These are phyloP conservation scores for Drosophila emarginata DNA, from an alignment of 2,888 invertebrate species.

Conservation along the genomic window DNA sequence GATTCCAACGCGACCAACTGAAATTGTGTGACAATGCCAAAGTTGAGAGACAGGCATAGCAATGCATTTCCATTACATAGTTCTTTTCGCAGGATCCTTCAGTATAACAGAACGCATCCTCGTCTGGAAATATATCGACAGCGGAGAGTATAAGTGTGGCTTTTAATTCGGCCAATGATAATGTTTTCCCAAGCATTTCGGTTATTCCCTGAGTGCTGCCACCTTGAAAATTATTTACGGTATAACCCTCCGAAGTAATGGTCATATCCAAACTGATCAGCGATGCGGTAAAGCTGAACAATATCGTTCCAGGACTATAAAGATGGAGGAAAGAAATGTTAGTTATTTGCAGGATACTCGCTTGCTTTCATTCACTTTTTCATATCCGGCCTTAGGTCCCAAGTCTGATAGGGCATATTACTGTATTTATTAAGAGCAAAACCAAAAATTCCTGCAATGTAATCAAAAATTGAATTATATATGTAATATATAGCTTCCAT, in stretches of 20 bases:
- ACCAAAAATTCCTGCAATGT: constrained; percentile 86
- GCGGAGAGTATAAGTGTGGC: constrained; percentile 85
- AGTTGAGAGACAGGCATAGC: constrained; percentile 90
- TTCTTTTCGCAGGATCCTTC: constrained; percentile 88
- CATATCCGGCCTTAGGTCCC: constrained; percentile 90
- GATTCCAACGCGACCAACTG: constrained; percentile 91
- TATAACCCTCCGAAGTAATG: constrained; percentile 82
- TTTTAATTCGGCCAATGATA: constrained; percentile 78
- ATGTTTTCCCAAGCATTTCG: constrained; percentile 78
- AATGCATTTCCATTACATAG: constrained; percentile 88
- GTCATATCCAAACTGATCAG: constrained; percentile 85
- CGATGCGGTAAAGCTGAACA: constrained; percentile 84
- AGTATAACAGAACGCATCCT: constrained; percentile 89
- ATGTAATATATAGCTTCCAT: too few relatives aligned
- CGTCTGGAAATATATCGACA: constrained; percentile 91
- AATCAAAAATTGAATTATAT: not conserved
- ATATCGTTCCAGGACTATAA: constrained; percentile 77
- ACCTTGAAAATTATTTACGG: constrained; percentile 81
- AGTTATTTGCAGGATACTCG: not conserved
- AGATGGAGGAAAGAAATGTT: not conserved
- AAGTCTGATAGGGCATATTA: constrained; percentile 93
- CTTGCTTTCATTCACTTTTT: constrained; percentile 71
- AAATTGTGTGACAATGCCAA: constrained; percentile 89
- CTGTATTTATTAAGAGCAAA: constrained; percentile 89
- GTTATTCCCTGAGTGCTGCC: constrained; percentile 80